Conservation (phyloP, 1,140 invertebrate genomes). For the Papilio glaucus region DNA sequence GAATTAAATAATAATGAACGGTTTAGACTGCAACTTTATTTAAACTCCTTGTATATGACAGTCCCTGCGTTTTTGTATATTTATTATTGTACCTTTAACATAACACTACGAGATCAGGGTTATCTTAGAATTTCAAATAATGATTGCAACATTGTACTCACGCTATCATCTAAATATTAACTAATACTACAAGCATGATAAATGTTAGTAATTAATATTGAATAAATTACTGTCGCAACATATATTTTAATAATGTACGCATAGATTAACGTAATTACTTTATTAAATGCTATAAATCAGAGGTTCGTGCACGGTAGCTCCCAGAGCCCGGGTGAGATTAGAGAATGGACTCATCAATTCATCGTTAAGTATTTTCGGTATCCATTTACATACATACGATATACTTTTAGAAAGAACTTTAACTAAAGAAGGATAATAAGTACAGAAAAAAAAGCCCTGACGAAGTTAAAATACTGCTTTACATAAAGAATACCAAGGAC, state of each 20-base stretch:
- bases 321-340: neutral
- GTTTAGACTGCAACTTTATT: too few relatives aligned
- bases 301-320: neutral
- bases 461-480: too few relatives aligned
- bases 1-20: too few relatives aligned
- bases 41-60: too few relatives aligned
- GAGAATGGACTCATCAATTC: neutral
- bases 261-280: slow-evolving; percentile 10
- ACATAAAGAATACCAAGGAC: too few relatives aligned
- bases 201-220: slow-evolving; percentile 3
- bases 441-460: too few relatives aligned
- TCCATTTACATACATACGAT: neutral
- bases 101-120: neutral
- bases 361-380: neutral
- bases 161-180: neutral
- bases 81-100: too few relatives aligned
- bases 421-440: too few relatives aligned
- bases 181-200: neutral
- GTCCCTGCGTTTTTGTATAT: too few relatives aligned
- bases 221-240: slow-evolving; percentile 10
- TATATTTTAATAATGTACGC: neutral
- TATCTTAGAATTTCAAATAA: neutral
- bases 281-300: neutral
- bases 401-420: too few relatives aligned
- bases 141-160: neutral